A percentile compares a stretch with the other conserved stretches of the same genome.
These are phyloP conservation scores for Osmerus eperlanus DNA, from an alignment of 2,113 vertebrate genomes.

Conservation along the genomic window DNA sequence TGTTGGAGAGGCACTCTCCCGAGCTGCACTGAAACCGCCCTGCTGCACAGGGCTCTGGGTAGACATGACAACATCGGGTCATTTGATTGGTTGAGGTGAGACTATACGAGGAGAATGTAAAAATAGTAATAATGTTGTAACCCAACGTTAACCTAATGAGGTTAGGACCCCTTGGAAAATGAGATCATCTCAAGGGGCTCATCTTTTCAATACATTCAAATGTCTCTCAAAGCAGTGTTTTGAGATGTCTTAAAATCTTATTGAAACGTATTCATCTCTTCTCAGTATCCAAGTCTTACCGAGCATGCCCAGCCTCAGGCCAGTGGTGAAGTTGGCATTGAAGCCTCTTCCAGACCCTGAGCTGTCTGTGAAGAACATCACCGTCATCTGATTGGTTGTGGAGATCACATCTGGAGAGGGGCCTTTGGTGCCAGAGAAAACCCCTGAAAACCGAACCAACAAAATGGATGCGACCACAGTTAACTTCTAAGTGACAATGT, in stretches of 20 bases:
- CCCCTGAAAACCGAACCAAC: conserved; percentile 62
- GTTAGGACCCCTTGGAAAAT: background rate
- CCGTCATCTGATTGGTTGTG: conserved; percentile 78
- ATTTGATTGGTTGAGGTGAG: background rate
- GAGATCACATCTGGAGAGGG: conserved; percentile 83
- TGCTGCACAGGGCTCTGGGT: conserved; percentile 74
- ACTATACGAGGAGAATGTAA: background rate
- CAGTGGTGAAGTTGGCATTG: conserved; percentile 87
- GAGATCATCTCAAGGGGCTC: background rate
- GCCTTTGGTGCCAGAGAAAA: conserved; percentile 75
- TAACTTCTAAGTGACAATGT: too few relatives aligned
- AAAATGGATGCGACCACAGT: background rate
- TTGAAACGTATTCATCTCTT: background rate
- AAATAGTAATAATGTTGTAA: background rate
- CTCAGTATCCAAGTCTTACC: conserved; percentile 51
- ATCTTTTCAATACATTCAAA: background rate
- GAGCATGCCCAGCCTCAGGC: conserved; percentile 73
- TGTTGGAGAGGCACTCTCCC: conserved; percentile 75
- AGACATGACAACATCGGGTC: conserved; percentile 8
- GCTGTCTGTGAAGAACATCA: conserved; percentile 70
- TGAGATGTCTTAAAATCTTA: background rate
- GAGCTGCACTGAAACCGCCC: conserved; percentile 75
- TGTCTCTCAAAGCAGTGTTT: background rate
- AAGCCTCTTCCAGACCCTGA: conserved; percentile 68
- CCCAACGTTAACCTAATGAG: background rate